Evolutionary conservation across 1,140 invertebrate species (phyloP), one percentile per base, ranked within the genome.

Genomic region (Palaemon carinicauda): DNA sequence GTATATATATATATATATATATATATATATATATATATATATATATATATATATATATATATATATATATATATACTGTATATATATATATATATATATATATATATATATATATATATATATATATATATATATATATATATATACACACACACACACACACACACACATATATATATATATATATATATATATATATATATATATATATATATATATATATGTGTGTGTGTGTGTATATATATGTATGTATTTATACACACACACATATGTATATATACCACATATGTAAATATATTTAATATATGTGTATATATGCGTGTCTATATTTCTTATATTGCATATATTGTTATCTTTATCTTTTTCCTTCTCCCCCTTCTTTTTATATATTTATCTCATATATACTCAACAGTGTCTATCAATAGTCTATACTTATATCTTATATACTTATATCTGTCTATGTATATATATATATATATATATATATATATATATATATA

Each of bases 141-240:
- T 65, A 65, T 21, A 65, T 65, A 65, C 14, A 19, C 2, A n/a
- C 29, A 60, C 54, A 60, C 21, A 60, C 19, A 14, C 19, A 65
- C 19, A 65, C 56, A 65, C 19, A 65, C 19, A 65, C 19, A 65
- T n/a, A 65, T 27, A 60, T 60, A 60, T 12, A 60, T 60, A 60
- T 24, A 65, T 21, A 65, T 24, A 65, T 65, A 65, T 21, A 65
- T 21, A 15, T 65, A 65, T 65, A 65, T 65, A 65, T 21, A 65
- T 65, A 65, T 65, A 65, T 65, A 65, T 65, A 65, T 21, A 65
- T 65, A 65, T 65, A 65, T 65, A 65, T 65, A 65, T 65, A 65
- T 65, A 65, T 65, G 21, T 65, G 21, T 65, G 21, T 65, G 21
- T 65, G 21, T 65, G 21, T 24, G 21, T 65, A 65, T 24, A 65